phyloP scores from a whole-genome alignment of 2,888 invertebrate genomes.

The Orthosia incerta region DNA sequence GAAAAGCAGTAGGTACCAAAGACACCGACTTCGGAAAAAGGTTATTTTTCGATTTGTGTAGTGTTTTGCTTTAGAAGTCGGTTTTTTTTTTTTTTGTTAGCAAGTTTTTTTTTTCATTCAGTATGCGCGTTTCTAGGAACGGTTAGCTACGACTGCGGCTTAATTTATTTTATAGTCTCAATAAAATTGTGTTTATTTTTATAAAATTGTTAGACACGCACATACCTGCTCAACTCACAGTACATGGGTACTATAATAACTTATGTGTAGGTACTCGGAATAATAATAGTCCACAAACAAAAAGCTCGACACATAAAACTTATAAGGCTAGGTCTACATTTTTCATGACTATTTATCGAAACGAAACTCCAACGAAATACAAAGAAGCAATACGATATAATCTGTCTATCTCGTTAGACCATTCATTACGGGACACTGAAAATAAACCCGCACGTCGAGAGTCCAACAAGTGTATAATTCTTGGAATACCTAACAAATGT shows the following conservation, averaged over 20 bases:
- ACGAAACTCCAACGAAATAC: conserved; percentile 49
- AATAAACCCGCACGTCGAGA: conserved; percentile 71
- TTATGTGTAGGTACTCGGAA: neutral
- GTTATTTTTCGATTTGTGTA: no score
- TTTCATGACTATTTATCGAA: conserved; percentile 49
- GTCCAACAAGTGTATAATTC: conserved; percentile 89
- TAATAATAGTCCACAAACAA: conserved; percentile 21
- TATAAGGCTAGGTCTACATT: conserved; percentile 52
- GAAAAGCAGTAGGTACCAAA: no score
- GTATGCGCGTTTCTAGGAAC: no score
- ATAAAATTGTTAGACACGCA: neutral
- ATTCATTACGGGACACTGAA: conserved; percentile 67
- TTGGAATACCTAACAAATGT: conserved; percentile 90
- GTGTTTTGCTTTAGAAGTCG: no score
- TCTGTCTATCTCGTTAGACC: conserved; percentile 62
- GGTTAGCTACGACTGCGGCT: neutral
- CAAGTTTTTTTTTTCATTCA: no score
- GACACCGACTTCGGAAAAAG: no score
- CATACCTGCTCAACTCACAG: neutral
- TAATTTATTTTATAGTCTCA: no score
- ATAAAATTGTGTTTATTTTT: neutral
- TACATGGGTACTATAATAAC: neutral
- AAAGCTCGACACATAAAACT: conserved; percentile 18
- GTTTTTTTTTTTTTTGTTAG: no score
- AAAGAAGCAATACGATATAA: conserved; percentile 54